Percentiles rank a stretch among this genome's conserved stretches.
Conservation (phyloP, 2,888 invertebrate species). For the Doris montereyensis region DNA sequence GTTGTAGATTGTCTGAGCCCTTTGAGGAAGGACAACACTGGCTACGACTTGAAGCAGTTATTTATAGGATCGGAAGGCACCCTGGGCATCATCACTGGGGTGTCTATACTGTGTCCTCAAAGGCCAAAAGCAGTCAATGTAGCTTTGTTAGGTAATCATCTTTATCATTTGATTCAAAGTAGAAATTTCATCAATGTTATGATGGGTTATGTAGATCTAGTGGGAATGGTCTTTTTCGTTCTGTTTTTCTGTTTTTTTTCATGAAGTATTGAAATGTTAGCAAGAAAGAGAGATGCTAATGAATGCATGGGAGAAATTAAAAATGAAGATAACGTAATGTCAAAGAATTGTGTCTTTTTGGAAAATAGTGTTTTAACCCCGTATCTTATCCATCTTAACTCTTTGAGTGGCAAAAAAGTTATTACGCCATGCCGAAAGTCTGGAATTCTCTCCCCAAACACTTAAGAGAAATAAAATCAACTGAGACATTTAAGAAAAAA, state of each 20-base stretch:
- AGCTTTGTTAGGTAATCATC: slow-evolving; percentile 86
- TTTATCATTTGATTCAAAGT: neutral
- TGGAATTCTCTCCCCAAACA: too few species aligned
- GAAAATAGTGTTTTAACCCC: too few species aligned
- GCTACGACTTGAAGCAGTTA: slow-evolving; percentile 95
- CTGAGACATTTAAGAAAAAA: too few species aligned
- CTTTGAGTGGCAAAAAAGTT: too few species aligned
- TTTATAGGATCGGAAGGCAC: slow-evolving; percentile 99
- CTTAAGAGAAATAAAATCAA: too few species aligned
- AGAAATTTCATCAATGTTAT: neutral
- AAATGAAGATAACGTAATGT: too few species aligned
- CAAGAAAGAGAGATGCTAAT: too few species aligned
- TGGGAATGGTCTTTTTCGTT: neutral
- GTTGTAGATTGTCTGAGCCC: slow-evolving; percentile 88
- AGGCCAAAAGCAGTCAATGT: slow-evolving; percentile 86
- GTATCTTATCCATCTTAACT: too few species aligned
- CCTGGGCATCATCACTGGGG: slow-evolving; percentile 92
- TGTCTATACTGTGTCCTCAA: slow-evolving; percentile 91
- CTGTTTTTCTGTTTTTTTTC: neutral
- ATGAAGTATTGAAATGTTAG: neutral
- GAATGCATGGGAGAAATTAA: too few species aligned
- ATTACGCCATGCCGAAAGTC: too few species aligned
- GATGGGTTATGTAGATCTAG: neutral
- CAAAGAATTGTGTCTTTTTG: too few species aligned
- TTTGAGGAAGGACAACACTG: slow-evolving; percentile 97